Percentiles rank a stretch among this genome's conserved stretches.
Conservation (phyloP, 2,797 vertebrate species). For the Serranus cabrilla region DNA sequence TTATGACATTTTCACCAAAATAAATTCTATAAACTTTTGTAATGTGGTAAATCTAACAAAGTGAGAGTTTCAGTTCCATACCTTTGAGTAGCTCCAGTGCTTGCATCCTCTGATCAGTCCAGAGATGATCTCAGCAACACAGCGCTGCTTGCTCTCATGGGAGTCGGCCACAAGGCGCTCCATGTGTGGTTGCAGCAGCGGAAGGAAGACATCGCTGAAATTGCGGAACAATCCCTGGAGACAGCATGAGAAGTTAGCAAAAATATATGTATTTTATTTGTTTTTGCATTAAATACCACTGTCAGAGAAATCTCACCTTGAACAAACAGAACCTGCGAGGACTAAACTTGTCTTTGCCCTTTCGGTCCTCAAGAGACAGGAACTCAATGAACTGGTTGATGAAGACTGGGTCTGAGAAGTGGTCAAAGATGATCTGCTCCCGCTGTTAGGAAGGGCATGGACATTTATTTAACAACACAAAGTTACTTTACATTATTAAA, state of each 20-base stretch:
- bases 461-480: not conserved
- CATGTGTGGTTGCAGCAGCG: constrained; percentile 92
- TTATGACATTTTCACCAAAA: no score
- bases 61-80: constrained; percentile 20
- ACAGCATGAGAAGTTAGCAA: not conserved
- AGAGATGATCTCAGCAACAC: constrained; percentile 96
- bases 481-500: no score
- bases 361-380: constrained; percentile 97
- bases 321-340: constrained; percentile 98
- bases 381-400: constrained; percentile 96
- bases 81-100: constrained; percentile 90
- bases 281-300: not conserved
- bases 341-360: constrained; percentile 99
- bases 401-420: constrained; percentile 95
- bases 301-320: constrained; percentile 88
- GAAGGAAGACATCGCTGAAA: constrained; percentile 92
- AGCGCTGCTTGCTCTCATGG: constrained; percentile 96
- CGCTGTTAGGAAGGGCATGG: constrained; percentile 80
- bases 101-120: constrained; percentile 97
- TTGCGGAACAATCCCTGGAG: constrained; percentile 96
- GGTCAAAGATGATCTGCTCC: constrained; percentile 96
- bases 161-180: constrained; percentile 92
- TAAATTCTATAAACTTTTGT: no score
- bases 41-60: no score
- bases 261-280: not conserved